Conservation (phyloP, 1,140 invertebrate genomes). For the Eupeodes corollae region DNA sequence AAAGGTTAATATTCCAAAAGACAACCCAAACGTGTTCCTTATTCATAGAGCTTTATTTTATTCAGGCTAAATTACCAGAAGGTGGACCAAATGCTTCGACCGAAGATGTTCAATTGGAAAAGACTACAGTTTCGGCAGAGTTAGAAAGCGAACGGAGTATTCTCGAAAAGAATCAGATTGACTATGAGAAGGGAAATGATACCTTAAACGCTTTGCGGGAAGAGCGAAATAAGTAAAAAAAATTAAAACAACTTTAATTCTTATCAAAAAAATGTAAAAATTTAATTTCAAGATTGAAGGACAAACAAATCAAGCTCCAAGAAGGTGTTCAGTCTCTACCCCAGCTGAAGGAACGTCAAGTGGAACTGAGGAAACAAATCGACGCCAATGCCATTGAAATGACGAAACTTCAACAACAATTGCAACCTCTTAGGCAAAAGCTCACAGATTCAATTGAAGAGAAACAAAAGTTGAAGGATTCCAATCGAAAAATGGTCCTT, state of each 20-base stretch:
- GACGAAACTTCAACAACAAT: constrained; percentile 29
- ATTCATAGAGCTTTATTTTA: not conserved
- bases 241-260: not conserved
- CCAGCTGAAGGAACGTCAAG: constrained; percentile 26
- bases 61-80: constrained; percentile 25
- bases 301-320: constrained; percentile 28
- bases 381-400: constrained; percentile 33
- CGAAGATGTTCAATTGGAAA: constrained; percentile 25
- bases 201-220: constrained; percentile 24
- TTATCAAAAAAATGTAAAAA: not conserved
- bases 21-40: not conserved
- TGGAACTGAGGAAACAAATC: constrained; percentile 23
- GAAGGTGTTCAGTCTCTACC: constrained; percentile 34
- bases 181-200: constrained; percentile 39
- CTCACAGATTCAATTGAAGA: constrained; percentile 31
- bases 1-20: constrained; percentile 11
- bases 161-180: constrained; percentile 43
- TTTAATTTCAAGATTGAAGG: constrained; percentile 17
- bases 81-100: constrained; percentile 21
- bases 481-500: constrained; percentile 25
- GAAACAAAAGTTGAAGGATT: constrained; percentile 38
- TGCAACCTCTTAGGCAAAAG: constrained; percentile 36
- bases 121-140: constrained; percentile 19
- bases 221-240: constrained; percentile 10
- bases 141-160: constrained; percentile 19